Conservation (phyloP, 2,888 invertebrate genomes). For the Protodeltote pygarga region DNA sequence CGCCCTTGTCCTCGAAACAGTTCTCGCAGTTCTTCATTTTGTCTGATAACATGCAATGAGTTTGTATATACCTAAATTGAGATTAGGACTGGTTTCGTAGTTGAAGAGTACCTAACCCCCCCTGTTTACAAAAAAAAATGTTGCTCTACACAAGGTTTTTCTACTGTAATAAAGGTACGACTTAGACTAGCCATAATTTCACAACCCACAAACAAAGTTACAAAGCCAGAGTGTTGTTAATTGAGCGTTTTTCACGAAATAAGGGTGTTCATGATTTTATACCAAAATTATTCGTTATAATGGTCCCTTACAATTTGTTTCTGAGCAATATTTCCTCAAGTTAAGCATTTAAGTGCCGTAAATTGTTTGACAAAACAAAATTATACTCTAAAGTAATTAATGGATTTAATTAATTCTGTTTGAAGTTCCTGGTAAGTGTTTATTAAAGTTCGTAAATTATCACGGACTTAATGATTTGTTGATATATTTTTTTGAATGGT, state of each 20-base stretch:
- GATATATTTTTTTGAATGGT: not conserved
- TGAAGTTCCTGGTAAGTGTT: conserved; percentile 3
- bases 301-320: conserved; percentile 25
- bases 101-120: too few species aligned
- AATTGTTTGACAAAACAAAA: conserved; percentile 38
- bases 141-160: too few species aligned
- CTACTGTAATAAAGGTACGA: too few species aligned
- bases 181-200: not conserved
- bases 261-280: conserved; percentile 25
- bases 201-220: too few species aligned
- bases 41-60: too few species aligned
- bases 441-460: not conserved
- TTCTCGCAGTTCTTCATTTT: too few species aligned
- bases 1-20: too few species aligned
- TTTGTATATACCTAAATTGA: too few species aligned
- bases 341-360: conserved; percentile 26
- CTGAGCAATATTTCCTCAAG: conserved; percentile 32
- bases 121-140: too few species aligned
- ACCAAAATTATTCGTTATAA: conserved; percentile 31
- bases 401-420: conserved; percentile 20
- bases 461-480: not conserved
- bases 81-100: too few species aligned
- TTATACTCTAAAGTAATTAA: conserved; percentile 30
- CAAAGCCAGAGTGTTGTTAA: too few species aligned
- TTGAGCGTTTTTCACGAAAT: too few species aligned